Evolutionary conservation across 2,113 vertebrate species (phyloP), one percentile per base, ranked within the genome.

Genomic region (Butorides virescens): DNA sequence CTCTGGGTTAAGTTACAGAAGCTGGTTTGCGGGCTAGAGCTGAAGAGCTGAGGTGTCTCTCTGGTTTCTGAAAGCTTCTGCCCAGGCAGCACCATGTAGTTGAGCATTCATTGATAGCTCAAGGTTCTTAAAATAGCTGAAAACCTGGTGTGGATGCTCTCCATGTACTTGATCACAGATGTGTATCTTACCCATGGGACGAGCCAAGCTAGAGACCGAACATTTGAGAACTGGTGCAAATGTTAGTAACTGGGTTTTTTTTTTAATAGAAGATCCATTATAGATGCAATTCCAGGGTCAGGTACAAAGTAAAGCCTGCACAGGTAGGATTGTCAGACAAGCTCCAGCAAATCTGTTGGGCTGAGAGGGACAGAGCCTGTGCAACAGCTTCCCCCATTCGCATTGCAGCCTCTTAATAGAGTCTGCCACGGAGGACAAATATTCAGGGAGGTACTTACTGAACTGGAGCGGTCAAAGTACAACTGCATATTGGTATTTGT

Each of bases 341-440:
- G 29, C 5, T 58, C n/a, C 66, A 55, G 46, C 37, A 46, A 39
- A 80, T 36, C 34, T 50, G 6, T 9, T 1, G 5, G 22, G 21
- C 58, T 84, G 46, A 79, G 46, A 44, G 27, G 11, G 42, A 23
- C 80, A 66, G 65, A 62, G 15, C 20, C 16, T 3, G 23, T 36
- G 13, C 58, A 19, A 30, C 73, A 67, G 25, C 47, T 55, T 56
- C 37, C 10, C 37, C 19, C 0, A 0, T 10, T 58, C 10, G 2
- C 42, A 7, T 15, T 21, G 17, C 55, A 74, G 30, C 58, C 78
- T 37, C 8, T 61, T 23, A 34, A 21, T 17, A 15, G 39, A 16
- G 55, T 68, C n/a, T 76, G 52, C 26, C 50, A 18, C 26, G 12
- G 9, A 66, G 19, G 18, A 13, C 59, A 61, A 34, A 9, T 0